Conservation (phyloP, 2,113 vertebrate genomes). For the Gyps fulvus region DNA sequence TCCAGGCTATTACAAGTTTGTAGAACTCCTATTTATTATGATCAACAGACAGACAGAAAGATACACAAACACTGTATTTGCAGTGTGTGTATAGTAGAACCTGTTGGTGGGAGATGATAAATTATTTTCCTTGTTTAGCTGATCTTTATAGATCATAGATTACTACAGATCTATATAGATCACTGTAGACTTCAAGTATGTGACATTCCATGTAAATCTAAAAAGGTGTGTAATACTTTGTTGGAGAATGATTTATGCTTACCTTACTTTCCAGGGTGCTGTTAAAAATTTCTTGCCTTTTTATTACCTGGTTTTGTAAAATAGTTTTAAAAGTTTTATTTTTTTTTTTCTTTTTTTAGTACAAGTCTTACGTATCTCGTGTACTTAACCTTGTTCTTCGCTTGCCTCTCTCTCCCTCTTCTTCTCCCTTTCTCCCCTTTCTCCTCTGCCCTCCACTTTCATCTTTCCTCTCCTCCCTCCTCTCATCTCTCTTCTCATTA, state of each 20-base stretch:
- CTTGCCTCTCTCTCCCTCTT: background rate
- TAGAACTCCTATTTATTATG: background rate
- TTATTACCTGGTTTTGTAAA: background rate
- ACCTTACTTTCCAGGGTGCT: background rate
- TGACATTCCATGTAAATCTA: background rate
- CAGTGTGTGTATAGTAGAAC: background rate
- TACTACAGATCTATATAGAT: background rate
- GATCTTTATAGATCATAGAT: background rate
- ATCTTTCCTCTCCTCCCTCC: background rate
- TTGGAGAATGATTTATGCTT: background rate
- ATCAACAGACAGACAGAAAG: background rate
- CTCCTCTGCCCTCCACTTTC: background rate
- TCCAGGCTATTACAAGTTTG: background rate
- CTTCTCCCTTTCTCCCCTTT: background rate
- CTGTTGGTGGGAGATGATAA: background rate
- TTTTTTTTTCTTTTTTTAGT: background rate
- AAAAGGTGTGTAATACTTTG: background rate
- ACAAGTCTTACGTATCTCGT: background rate
- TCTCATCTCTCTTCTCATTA: background rate
- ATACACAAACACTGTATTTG: background rate
- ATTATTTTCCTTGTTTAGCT: background rate
- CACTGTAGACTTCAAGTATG: background rate
- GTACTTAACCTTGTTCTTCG: background rate
- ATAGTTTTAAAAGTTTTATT: background rate
- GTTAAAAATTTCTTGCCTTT: background rate